Conservation (phyloP, 2,797 vertebrate genomes). For the Moxostoma hubbsi region DNA sequence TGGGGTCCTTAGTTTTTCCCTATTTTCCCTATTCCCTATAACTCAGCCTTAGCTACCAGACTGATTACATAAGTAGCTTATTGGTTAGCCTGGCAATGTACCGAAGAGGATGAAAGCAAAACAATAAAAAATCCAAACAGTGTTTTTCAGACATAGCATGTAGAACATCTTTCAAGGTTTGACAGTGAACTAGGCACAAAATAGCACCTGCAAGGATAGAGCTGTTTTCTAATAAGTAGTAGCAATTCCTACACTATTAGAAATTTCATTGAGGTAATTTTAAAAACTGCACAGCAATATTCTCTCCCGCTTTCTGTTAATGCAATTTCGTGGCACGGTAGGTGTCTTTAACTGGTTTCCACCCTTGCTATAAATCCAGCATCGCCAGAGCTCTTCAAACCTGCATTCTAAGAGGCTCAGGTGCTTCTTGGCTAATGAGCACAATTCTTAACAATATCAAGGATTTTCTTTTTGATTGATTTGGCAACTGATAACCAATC, state of each 20-base stretch:
- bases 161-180: background rate
- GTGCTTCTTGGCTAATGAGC: conserved; percentile 19
- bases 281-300: no score
- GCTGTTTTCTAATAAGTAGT: background rate
- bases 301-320: background rate
- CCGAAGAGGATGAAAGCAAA: background rate
- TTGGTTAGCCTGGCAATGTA: background rate
- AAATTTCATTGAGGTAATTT: no score
- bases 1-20: no score
- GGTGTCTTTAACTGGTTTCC: conserved; percentile 38
- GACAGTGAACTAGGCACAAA: no score
- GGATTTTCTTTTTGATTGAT: conserved; percentile 38
- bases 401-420: conserved; percentile 36
- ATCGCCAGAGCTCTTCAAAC: conserved; percentile 13
- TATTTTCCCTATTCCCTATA: no score
- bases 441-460: conserved; percentile 9
- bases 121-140: background rate
- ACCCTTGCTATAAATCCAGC: conserved; percentile 35
- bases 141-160: background rate
- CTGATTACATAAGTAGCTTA: conserved; percentile 4
- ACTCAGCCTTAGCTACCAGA: background rate
- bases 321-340: conserved; percentile 1
- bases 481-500: conserved; percentile 8
- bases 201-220: no score
- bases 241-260: background rate